These are phyloP conservation scores for Dione vanillae DNA, from an alignment of 2,888 invertebrate genomes.

Conservation along the genomic window DNA sequence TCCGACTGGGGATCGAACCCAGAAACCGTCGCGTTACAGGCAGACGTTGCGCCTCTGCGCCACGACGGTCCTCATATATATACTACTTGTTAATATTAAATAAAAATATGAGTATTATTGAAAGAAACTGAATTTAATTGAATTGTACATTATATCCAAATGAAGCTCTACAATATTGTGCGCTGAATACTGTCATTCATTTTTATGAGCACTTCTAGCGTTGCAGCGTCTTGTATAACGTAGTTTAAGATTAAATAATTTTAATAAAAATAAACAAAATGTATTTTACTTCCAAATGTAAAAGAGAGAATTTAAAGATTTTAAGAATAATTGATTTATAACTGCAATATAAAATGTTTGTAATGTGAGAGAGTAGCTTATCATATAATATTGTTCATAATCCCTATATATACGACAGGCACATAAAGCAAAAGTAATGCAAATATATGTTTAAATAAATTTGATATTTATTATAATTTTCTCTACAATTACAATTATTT, in stretches of 20 bases:
- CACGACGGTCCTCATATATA: no score
- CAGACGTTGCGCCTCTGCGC: no score
- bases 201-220: constrained; percentile 20
- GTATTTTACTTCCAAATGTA: background rate
- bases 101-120: no score
- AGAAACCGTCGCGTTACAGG: no score
- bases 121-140: no score
- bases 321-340: background rate
- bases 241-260: constrained; percentile 8
- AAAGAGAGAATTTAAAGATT: background rate
- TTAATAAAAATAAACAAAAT: background rate
- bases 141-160: no score
- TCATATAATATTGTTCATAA: no score
- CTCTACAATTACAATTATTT: background rate
- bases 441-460: background rate
- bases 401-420: background rate
- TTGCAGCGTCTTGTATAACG: background rate
- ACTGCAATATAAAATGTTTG: background rate
- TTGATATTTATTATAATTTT: background rate
- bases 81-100: no score
- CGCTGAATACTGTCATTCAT: constrained; percentile 23
- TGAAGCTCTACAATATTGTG: constrained; percentile 5
- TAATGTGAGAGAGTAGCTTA: no score
- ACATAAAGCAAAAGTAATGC: background rate
- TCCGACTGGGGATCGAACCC: no score